Base-by-base conservation (phyloP, 2,888 invertebrate species). In the Byasa hedistus region DNA sequence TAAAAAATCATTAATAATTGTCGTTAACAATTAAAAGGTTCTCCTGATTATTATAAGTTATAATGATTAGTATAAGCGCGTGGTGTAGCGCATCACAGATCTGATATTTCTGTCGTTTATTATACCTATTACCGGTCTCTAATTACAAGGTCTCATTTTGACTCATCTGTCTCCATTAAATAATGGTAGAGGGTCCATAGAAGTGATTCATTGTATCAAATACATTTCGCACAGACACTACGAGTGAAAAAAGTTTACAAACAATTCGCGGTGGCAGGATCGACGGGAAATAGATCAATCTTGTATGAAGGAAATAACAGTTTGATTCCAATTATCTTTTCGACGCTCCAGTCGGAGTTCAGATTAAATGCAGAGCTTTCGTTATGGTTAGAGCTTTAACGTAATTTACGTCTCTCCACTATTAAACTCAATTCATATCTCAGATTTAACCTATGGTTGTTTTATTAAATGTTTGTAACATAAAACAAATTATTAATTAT, bases 221-320 rank as follows among this genome's bases (percentile, higher is more conserved):
- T 63, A 65, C 57, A 69, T 66, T 59, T 66, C 64, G 66, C 66
- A 60, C 57, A 27, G 51, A 69, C 66, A 68, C 66, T 54, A 48
- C 44, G 21, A 48, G 22, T 48, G 63, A 72, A 66, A 68, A 68
- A 64, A 70, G 68, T 73, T 72, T 69, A 71, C 3, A 77, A 74
- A 77, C 73, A 72, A 74, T 74, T 59, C 59, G 48, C 21, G 36
- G n/a, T n/a, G 23, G 15, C 19, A 69, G 73, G 76, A 75, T 77
- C 72, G 69, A 69, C 68, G 75, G 89, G 88, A 88, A 87, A 89
- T 86, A 71, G 82, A 78, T 79, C 86, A 85, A 89, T 89, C 85
- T 76, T 78, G 68, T 71, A 75, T 76, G 72, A 74, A 74, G 89
- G 89, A 89, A 89, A 86, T 87, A 74, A 79, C 73, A 74, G 74